A percentile compares a stretch with the other conserved stretches of the same genome.
These are phyloP conservation scores for Euplagia quadripunctaria DNA, from an alignment of 2,888 invertebrate genomes.

Conservation along the genomic window DNA sequence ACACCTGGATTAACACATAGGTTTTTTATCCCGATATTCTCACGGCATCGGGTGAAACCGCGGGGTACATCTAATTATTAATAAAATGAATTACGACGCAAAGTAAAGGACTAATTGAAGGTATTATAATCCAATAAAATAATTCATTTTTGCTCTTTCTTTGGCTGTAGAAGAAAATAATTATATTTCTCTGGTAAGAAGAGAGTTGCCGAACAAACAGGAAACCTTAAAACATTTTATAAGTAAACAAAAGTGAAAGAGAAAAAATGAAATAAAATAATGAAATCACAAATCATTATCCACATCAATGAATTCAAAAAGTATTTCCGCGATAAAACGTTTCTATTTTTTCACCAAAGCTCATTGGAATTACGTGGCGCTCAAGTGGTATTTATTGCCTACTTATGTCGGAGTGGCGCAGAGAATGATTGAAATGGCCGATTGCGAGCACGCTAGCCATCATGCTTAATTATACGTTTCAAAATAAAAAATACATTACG, in stretches of 20 bases:
- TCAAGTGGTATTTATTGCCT: slow-evolving; percentile 47
- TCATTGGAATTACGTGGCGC: slow-evolving; percentile 36
- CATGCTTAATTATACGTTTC: slow-evolving; percentile 21
- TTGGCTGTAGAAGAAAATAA: no score
- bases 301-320: slow-evolving; percentile 40
- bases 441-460: slow-evolving; percentile 46
- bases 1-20: no score
- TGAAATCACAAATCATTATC: slow-evolving; percentile 36
- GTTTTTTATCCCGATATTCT: no score
- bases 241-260: background rate
- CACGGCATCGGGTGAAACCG: no score
- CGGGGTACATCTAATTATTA: no score
- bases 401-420: slow-evolving; percentile 36
- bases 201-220: no score
- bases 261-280: slow-evolving; percentile 23
- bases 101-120: no score
- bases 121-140: no score
- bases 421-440: slow-evolving; percentile 39
- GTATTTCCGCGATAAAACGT: slow-evolving; percentile 38
- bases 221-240: background rate
- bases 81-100: no score
- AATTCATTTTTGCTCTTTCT: no score
- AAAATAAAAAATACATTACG: slow-evolving; percentile 1
- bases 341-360: slow-evolving; percentile 38
- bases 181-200: no score